Conservation (phyloP, 2,888 invertebrate species). For the Hypena proboscidalis region DNA sequence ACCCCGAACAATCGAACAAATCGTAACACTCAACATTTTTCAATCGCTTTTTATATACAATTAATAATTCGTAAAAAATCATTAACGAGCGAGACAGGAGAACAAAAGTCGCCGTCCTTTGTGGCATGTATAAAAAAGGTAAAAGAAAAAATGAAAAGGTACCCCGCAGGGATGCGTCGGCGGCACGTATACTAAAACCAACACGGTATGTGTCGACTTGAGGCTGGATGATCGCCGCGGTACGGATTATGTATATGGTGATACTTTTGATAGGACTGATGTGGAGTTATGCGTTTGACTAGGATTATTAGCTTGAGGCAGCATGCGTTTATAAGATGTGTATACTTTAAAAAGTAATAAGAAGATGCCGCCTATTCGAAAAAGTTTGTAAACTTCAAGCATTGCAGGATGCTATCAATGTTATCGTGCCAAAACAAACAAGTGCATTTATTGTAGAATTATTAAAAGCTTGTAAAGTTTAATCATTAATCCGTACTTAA, state of each 20-base stretch:
- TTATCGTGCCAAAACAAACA: too few relatives aligned
- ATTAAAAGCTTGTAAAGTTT: too few relatives aligned
- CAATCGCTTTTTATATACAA: slow-evolving; percentile 80
- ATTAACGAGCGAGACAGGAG: slow-evolving; percentile 81
- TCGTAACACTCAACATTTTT: slow-evolving; percentile 74
- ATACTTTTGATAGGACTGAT: slow-evolving; percentile 9
- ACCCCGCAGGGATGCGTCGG: slow-evolving; percentile 67
- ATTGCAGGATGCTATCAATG: too few relatives aligned
- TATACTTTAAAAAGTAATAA: neutral
- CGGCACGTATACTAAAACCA: slow-evolving; percentile 67
- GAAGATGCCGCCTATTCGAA: neutral
- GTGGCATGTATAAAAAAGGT: slow-evolving; percentile 71
- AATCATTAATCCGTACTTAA: too few relatives aligned
- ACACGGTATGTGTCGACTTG: slow-evolving; percentile 77
- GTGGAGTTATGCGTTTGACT: slow-evolving; percentile 18
- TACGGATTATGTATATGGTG: slow-evolving; percentile 32
- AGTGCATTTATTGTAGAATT: too few relatives aligned
- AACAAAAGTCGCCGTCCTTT: slow-evolving; percentile 83
- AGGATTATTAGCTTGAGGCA: neutral
- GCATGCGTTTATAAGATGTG: neutral
- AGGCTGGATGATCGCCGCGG: slow-evolving; percentile 50
- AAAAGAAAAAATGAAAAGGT: slow-evolving; percentile 56
- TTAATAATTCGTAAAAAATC: slow-evolving; percentile 84
- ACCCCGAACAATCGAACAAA: slow-evolving; percentile 56
- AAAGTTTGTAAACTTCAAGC: neutral